A percentile compares a stretch with the other conserved stretches of the same genome.
Conservation (phyloP, 2,888 invertebrate genomes). For the Papilio elwesi region DNA sequence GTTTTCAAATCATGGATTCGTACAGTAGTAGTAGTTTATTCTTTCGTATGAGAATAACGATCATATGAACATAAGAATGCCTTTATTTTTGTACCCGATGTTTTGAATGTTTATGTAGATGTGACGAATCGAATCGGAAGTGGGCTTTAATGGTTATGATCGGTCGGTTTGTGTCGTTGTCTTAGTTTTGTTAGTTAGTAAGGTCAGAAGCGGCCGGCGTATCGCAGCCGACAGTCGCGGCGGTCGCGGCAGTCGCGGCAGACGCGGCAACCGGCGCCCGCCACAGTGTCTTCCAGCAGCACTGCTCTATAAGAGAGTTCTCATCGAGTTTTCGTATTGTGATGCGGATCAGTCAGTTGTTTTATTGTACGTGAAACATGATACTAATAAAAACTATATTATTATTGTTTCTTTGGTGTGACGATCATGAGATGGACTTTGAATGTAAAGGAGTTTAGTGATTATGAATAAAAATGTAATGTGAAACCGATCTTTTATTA, state of each 20-base stretch:
- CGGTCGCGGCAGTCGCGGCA: no score
- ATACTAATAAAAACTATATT: slow-evolving; percentile 37
- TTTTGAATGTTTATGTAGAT: slow-evolving; percentile 71
- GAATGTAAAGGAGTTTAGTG: slow-evolving; percentile 77
- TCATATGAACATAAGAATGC: slow-evolving; percentile 62
- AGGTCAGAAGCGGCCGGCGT: no score
- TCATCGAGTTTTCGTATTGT: slow-evolving; percentile 62
- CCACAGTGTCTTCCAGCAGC: slow-evolving; percentile 77
- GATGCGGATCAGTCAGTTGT: slow-evolving; percentile 73
- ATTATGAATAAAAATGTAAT: slow-evolving; percentile 78
- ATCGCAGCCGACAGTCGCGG: no score
- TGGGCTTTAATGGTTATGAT: slow-evolving; percentile 53
- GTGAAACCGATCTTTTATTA: slow-evolving; percentile 55
- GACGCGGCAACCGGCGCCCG: no score
- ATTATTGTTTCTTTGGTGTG: slow-evolving; percentile 71
- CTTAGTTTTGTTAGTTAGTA: slow-evolving; percentile 47
- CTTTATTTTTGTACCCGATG: slow-evolving; percentile 80
- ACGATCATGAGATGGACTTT: slow-evolving; percentile 73
- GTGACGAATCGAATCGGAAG: slow-evolving; percentile 57
- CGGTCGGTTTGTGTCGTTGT: slow-evolving; percentile 34
- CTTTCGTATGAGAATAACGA: slow-evolving; percentile 54
- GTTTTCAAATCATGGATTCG: slow-evolving; percentile 55
- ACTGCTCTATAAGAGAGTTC: slow-evolving; percentile 62
- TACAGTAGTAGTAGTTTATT: slow-evolving; percentile 48
- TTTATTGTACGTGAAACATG: slow-evolving; percentile 62